Evolutionary conservation across 2,113 vertebrate species (phyloP).

Genomic region (Uria lomvia): DNA sequence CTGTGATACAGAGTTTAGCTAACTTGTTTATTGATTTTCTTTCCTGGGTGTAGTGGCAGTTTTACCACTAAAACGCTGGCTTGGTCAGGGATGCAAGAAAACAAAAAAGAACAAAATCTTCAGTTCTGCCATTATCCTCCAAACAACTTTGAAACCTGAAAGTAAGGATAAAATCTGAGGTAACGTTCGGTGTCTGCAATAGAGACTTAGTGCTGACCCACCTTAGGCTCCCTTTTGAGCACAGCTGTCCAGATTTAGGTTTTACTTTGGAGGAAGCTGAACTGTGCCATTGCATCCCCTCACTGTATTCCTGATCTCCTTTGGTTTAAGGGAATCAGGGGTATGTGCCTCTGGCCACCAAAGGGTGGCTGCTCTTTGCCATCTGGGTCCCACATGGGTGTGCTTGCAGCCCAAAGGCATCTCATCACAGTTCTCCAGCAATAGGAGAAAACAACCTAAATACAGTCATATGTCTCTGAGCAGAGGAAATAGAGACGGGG

Average conservation of each 20-base stretch:
- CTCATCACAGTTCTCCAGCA: background rate
- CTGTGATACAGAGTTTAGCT: background rate
- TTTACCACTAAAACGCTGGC: background rate
- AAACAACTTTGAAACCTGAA: background rate
- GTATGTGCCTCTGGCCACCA: background rate
- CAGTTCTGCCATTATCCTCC: background rate
- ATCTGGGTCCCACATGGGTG: background rate
- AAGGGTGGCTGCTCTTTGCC: background rate
- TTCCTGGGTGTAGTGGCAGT: background rate
- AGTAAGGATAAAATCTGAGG: background rate
- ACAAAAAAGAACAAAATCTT: background rate
- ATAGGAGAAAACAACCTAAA: background rate
- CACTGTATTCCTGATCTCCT: background rate
- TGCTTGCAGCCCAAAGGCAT: background rate
- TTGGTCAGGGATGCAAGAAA: background rate
- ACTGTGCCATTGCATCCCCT: background rate
- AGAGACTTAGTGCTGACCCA: background rate
- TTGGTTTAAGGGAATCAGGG: background rate
- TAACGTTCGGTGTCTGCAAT: fast-evolving
- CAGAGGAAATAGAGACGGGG: background rate
- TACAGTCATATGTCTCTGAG: background rate
- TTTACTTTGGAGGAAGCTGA: background rate
- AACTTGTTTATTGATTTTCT: background rate
- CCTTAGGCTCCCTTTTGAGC: background rate
- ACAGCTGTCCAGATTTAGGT: background rate